Conservation (phyloP, 2,888 invertebrate genomes). For the Ophion ventricosus region DNA sequence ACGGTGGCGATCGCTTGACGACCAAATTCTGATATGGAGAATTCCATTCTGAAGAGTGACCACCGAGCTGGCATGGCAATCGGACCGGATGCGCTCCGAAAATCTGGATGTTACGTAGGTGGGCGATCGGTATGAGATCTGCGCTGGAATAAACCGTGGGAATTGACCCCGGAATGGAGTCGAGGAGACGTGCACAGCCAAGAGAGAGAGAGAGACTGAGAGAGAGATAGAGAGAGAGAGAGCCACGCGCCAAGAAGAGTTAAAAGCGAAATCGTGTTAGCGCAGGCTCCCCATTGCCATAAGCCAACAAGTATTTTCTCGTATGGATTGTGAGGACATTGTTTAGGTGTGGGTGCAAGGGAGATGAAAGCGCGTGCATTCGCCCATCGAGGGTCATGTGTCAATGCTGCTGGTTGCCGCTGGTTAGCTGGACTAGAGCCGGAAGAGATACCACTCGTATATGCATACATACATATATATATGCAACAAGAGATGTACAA, state of each 20-base stretch:
- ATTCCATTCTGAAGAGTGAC: no score
- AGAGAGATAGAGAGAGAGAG: constrained; percentile 46
- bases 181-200: constrained; percentile 21
- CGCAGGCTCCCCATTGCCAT: constrained; percentile 54
- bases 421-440: constrained; percentile 37
- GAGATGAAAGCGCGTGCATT: constrained; percentile 44
- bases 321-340: constrained; percentile 42
- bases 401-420: constrained; percentile 54
- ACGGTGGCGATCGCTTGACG: background rate
- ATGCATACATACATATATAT: constrained; percentile 11
- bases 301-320: constrained; percentile 34
- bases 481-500: constrained; percentile 16
- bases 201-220: constrained; percentile 34
- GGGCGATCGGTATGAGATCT: background rate
- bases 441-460: constrained; percentile 36
- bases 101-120: constrained; percentile 43
- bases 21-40: no score
- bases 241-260: constrained; percentile 69
- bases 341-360: constrained; percentile 26
- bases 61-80: no score
- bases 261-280: constrained; percentile 71
- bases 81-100: constrained; percentile 43
- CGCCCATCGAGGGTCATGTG: constrained; percentile 57
- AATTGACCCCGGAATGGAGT: constrained; percentile 40
- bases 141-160: constrained; percentile 63